Base-by-base conservation (phyloP, 2,888 invertebrate genomes). In the Teinopalpus imperialis region DNA sequence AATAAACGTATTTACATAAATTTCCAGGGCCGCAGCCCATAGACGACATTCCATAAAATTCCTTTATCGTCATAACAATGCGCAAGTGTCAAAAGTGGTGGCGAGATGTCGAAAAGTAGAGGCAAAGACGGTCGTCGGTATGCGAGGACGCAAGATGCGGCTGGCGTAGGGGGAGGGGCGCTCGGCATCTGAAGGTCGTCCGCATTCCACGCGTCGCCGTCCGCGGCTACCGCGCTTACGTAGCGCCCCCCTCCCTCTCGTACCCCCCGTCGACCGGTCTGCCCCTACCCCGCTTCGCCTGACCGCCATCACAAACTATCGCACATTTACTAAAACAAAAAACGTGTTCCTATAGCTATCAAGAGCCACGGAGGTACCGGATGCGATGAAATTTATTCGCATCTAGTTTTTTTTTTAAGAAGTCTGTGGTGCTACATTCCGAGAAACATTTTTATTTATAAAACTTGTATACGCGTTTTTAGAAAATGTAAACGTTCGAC, bases 211-310 rank as follows among this genome's bases (percentile, higher is more conserved):
- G 79, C 85, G 85, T 85, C 86, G 83, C 83, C 85, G 83, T 77
- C 87, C 86, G 83, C 85, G 72, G 87, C 88, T 87, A 87, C 88
- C 86, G 87, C 87, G 87, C 86, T 88, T 88, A 88, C 88, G 88
- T 88, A 87, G 87, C 86, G 81, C 82, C 85, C 74, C 49, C 59
- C 63, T 53, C 65, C 54, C 64, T 50, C 51, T 49, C 61, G 59
- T 56, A 60, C 42, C 58, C 61, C 63, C 69, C 50, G 37, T 37
- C 53, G 59, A 57, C 54, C 58, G 57, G 56, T 57, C 67, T 59
- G 56, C 63, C 48, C 58, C 62, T 64, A 64, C 51, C 56, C 55
- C 69, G 56, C 72, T 61, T 67, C 66, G 69, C 71, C 74, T 64
- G 72, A 70, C 78, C 76, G 72, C 77, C 83, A 79, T 81, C 81